Percentiles rank a stretch among this genome's conserved stretches.
phyloP scores from a whole-genome alignment of 2,888 invertebrate species.

The Yponomeuta evonymella region DNA sequence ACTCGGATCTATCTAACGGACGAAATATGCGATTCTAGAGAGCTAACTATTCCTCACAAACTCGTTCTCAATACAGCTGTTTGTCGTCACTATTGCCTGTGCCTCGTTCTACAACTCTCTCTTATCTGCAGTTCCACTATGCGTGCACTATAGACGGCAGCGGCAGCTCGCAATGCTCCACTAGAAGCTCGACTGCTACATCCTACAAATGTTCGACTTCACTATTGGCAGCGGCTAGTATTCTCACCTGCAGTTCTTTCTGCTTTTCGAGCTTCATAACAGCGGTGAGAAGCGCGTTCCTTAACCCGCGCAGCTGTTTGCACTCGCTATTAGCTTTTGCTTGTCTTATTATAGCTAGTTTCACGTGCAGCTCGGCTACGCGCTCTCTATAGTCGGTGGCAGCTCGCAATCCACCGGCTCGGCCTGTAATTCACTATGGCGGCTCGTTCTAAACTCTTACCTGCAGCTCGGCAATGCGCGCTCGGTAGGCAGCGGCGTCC shows the following conservation, averaged over 20 bases:
- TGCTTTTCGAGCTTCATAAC: too few relatives aligned
- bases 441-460: slow-evolving; percentile 26
- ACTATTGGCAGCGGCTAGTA: too few relatives aligned
- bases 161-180: slow-evolving; percentile 39
- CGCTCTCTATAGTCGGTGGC: neutral
- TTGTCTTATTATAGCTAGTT: neutral
- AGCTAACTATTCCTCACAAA: too few relatives aligned
- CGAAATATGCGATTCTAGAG: too few relatives aligned
- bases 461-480: slow-evolving; percentile 57
- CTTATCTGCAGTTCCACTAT: slow-evolving; percentile 58
- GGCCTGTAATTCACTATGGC: too few relatives aligned
- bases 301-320: slow-evolving; percentile 51
- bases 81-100: too few relatives aligned
- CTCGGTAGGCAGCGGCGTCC: slow-evolving; percentile 43
- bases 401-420: neutral
- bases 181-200: slow-evolving; percentile 42
- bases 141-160: slow-evolving; percentile 36
- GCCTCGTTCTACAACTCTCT: too few relatives aligned
- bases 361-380: neutral
- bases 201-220: too few relatives aligned
- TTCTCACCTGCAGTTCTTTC: too few relatives aligned
- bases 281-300: slow-evolving; percentile 32
- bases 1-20: too few relatives aligned
- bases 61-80: too few relatives aligned
- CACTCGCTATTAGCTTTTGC: slow-evolving; percentile 38